A percentile compares a stretch with the other conserved stretches of the same genome.
Conservation (phyloP, 1,140 invertebrate genomes). For the Copidosoma floridanum region DNA sequence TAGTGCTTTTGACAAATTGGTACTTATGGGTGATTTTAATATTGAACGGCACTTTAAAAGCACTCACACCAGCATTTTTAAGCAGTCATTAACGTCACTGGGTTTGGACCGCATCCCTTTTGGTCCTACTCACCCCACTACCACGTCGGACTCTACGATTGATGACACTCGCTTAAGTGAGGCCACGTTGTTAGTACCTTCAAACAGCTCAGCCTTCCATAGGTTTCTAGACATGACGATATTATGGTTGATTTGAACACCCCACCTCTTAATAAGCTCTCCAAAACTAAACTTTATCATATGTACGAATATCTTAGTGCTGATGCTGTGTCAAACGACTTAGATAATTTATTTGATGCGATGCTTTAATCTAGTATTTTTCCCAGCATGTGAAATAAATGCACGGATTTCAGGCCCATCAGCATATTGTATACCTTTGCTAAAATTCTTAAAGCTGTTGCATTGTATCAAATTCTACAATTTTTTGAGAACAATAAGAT, state of each 20-base stretch:
- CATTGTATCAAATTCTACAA: not conserved
- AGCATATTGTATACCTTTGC: not conserved
- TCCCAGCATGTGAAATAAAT: not conserved
- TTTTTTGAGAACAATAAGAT: not conserved
- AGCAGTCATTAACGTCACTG: not conserved
- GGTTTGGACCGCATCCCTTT: not conserved
- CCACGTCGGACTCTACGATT: not conserved
- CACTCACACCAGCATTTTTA: not conserved
- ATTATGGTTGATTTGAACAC: no score
- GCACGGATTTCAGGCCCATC: slow-evolving; percentile 3
- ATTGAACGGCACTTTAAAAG: not conserved
- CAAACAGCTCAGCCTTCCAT: not conserved
- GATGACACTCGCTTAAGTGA: not conserved
- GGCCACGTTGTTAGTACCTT: not conserved
- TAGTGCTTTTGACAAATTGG: not conserved
- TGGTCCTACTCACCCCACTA: not conserved
- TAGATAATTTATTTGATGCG: not conserved
- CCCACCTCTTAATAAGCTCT: no score
- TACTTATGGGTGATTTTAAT: not conserved
- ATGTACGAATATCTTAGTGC: no score
- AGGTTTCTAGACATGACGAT: no score
- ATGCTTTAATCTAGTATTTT: not conserved
- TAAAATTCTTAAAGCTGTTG: slow-evolving; percentile 6
- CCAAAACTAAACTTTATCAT: no score
- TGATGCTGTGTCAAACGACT: no score